These are phyloP conservation scores for Ctenochaetus hawaiiensis DNA, from an alignment of 2,797 vertebrate species.

Conservation along the genomic window DNA sequence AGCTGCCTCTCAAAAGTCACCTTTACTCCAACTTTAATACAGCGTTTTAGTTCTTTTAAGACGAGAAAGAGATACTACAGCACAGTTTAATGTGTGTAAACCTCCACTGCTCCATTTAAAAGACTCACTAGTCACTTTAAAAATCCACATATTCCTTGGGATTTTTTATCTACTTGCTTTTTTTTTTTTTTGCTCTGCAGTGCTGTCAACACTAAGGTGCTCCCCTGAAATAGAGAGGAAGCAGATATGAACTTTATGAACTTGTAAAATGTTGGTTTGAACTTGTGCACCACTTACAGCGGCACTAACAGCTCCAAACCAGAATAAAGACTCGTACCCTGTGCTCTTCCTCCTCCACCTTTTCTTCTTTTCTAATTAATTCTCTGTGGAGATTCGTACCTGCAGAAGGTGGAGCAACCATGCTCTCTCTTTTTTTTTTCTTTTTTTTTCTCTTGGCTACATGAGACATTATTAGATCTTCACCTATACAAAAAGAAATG, in stretches of 20 bases:
- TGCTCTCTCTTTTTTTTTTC: slow-evolving; percentile 60
- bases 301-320: slow-evolving; percentile 56
- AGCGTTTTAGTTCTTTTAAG: slow-evolving; percentile 1
- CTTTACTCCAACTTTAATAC: neutral
- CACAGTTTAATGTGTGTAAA: neutral
- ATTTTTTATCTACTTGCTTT: slow-evolving; percentile 11
- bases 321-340: slow-evolving; percentile 36
- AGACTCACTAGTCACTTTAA: slow-evolving; percentile 34
- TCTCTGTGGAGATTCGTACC: slow-evolving; percentile 70
- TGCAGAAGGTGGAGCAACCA: slow-evolving; percentile 51
- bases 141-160: slow-evolving; percentile 46
- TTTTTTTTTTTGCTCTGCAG: slow-evolving; percentile 46
- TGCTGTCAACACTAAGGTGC: slow-evolving; percentile 48
- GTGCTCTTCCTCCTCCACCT: slow-evolving; percentile 59
- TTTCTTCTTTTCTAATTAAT: slow-evolving; percentile 78
- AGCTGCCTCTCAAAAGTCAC: neutral
- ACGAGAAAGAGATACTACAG: neutral
- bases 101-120: slow-evolving; percentile 21
- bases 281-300: slow-evolving; percentile 65
- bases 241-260: slow-evolving; percentile 67
- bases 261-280: slow-evolving; percentile 75
- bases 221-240: slow-evolving; percentile 32
- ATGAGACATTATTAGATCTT: slow-evolving; percentile 75
- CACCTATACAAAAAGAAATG: slow-evolving; percentile 45
- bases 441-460: slow-evolving; percentile 59